These are phyloP conservation scores for Bubo blakistoni DNA, from an alignment of 2,113 vertebrate species.

Conservation along the genomic window DNA sequence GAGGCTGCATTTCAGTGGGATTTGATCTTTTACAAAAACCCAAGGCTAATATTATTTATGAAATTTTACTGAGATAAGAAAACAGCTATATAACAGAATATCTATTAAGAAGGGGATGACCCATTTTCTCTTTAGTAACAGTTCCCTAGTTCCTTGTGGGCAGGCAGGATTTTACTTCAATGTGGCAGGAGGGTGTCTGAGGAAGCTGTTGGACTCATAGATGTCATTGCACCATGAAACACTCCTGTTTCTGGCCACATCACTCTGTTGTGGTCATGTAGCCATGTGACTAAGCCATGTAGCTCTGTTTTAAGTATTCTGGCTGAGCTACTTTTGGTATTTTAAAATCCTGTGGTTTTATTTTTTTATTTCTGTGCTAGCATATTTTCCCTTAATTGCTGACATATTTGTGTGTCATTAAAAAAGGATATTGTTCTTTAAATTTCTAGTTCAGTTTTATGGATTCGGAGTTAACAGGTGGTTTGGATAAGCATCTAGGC, in stretches of 20 bases:
- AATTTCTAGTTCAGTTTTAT: background rate
- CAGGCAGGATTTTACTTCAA: background rate
- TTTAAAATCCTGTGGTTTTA: background rate
- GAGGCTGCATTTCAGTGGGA: background rate
- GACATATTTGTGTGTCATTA: background rate
- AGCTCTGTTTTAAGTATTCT: background rate
- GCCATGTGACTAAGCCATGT: background rate
- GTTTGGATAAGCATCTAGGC: background rate
- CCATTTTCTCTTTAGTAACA: background rate
- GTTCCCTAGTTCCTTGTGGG: background rate
- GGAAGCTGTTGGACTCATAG: background rate
- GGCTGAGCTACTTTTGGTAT: background rate
- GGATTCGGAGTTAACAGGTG: background rate
- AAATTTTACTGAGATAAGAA: background rate
- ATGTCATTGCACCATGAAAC: background rate
- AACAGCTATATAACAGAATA: background rate
- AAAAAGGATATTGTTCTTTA: background rate
- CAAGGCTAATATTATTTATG: background rate
- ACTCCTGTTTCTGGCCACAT: background rate
- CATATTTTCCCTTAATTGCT: background rate
- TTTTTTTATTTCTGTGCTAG: background rate
- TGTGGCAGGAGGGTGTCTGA: background rate
- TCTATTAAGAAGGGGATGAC: background rate
- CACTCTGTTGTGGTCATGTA: background rate
- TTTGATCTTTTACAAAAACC: background rate